Base-by-base conservation (phyloP, 2,888 invertebrate genomes). In the Lepidocyrtoides sp. region DNA sequence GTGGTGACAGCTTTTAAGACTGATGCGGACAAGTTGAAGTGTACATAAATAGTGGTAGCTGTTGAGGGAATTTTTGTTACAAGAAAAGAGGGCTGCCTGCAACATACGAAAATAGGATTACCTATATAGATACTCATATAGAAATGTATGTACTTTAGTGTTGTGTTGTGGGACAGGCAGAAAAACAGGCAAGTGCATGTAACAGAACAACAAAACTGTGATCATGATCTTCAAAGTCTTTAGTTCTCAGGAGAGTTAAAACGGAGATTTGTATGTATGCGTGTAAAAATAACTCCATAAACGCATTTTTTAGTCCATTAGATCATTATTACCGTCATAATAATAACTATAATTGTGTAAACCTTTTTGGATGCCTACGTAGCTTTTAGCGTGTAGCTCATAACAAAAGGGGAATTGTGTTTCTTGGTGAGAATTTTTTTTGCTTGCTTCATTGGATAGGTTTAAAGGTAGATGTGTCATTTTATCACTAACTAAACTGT, bases 1-100 rank as follows among this genome's bases (percentile, higher is more conserved):
- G 69, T 88, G 87, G 57, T 88, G 88, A 88, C 88, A 81, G 88
- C 69, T 88, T 69, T 81, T 41, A 88, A 88, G 88, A 69, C 79
- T 60, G 23, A 57, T 85, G 77, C 77, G 63, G 88, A 88, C 63
- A 81, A 69, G 88, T 88, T 81, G 88, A 81, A 88, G 88, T 29
- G 77, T 44, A 66, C 20, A 36, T 87, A 87, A 41, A 36, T 57
- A 41, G 36, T 57, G 81, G 41, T 60, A 54, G 77, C 75, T 75
- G 48, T 26, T 75, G 75, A 26, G 48, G 48, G n/a, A 26, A 75
- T 75, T 75, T 29, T 60, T 75, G 75, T 75, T 75, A 72, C 83
- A 48, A 66, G 44, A 44, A 48, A 83, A 69, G 69, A 2, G 17
- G 32, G 20, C 23, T 83, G 83, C 66, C 81, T 60, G 81, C 14